Evolutionary conservation across 2,113 vertebrate genomes (phyloP).

Genomic region (Myotis yumanensis): DNA sequence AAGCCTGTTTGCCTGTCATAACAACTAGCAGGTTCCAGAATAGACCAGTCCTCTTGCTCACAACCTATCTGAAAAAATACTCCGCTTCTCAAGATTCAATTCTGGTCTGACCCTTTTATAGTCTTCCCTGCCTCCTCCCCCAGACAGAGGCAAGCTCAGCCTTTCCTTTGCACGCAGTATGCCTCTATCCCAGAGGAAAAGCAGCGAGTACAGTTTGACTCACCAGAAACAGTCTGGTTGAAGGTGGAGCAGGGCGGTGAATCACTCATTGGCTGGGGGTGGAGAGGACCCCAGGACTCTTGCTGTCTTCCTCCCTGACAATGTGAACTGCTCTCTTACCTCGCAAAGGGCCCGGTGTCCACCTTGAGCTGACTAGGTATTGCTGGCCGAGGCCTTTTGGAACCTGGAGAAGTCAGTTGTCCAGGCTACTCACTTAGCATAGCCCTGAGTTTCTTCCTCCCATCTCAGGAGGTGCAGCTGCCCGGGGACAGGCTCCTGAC

Average conservation of each 20-base stretch:
- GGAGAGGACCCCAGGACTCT: not conserved
- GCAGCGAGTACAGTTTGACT: not conserved
- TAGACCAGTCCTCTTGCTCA: not conserved
- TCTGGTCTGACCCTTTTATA: not conserved
- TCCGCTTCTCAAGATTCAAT: not conserved
- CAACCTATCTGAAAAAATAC: not conserved
- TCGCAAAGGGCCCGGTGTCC: not conserved
- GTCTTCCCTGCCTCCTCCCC: not conserved
- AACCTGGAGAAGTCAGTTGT: not conserved
- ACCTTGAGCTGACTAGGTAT: not conserved
- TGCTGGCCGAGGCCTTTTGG: not conserved
- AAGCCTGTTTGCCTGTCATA: not conserved
- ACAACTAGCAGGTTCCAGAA: slow-evolving; percentile 2
- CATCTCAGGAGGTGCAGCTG: slow-evolving; percentile 29
- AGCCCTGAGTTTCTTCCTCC: not conserved
- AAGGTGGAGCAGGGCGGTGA: not conserved
- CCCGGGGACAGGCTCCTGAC: slow-evolving; percentile 34
- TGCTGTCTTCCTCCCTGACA: not conserved
- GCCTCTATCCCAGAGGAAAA: not conserved
- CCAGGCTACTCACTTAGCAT: not conserved
- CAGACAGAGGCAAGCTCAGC: not conserved
- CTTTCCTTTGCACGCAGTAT: not conserved
- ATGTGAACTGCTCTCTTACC: not conserved
- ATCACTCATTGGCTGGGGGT: not conserved
- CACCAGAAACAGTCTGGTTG: not conserved